A percentile compares a stretch with the other conserved stretches of the same genome.
Evolutionary conservation across 1,140 invertebrate genomes (phyloP).

Genomic region (Cotesia glomerata): DNA sequence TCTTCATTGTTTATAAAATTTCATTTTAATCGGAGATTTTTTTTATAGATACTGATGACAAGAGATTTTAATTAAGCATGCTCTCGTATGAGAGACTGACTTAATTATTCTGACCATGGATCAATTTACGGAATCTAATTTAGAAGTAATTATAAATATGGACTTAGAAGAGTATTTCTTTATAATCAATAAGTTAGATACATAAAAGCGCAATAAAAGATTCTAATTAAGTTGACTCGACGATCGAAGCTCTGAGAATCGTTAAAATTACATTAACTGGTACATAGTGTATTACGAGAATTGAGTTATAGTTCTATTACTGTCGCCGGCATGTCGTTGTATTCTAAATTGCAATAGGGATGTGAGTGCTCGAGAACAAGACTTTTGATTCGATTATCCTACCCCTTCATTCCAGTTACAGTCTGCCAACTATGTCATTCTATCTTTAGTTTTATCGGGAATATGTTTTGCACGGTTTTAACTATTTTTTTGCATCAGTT

Average conservation of each 20-base stretch:
- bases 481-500: background rate
- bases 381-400: constrained; percentile 18
- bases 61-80: no score
- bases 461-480: background rate
- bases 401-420: constrained; percentile 4
- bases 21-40: no score
- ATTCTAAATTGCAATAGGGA: background rate
- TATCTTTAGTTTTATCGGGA: background rate
- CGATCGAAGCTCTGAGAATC: constrained; percentile 7
- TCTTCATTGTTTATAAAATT: no score
- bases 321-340: background rate
- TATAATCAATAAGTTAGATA: no score
- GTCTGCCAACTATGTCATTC: background rate
- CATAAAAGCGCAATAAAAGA: no score
- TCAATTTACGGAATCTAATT: no score
- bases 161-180: no score
- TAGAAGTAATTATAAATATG: no score
- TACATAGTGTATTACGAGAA: constrained; percentile 16
- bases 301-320: constrained; percentile 19
- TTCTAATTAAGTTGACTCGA: background rate
- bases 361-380: constrained; percentile 13
- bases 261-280: constrained; percentile 29
- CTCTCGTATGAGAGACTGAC: no score
- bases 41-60: no score
- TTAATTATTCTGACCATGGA: no score